Base-by-base conservation (phyloP, 2,888 invertebrate species). In the Polydrusus tereticollis region DNA sequence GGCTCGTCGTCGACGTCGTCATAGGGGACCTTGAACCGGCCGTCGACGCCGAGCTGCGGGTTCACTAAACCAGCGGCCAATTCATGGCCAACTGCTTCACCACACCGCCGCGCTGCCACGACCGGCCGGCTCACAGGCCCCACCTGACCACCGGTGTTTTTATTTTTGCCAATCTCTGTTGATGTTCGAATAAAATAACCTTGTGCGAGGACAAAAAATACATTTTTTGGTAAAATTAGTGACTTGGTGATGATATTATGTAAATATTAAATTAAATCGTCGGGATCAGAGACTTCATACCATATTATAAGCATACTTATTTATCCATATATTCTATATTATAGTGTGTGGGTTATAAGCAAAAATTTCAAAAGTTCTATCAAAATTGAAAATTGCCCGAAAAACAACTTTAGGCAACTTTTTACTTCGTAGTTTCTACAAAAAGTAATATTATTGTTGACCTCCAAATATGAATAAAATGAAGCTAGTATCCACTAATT, bases 11-110 rank as follows among this genome's bases (percentile, higher is more conserved):
- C 38, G 50, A 18, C 59, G 38, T 60, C 63, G 33, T 41, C 64
- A 55, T 36, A n/a, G 59, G 41, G 62, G 69, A 72, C 75, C 75
- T 75, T 75, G 75, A 75, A 75, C 75, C 69, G 69, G 66, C 72
- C 74, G 69, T 67, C 75, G 75, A 75, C 77, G 67, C 45, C 64
- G 57, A 74, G 73, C 76, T 73, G 72, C 75, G 76, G 77, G 81
- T 81, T 81, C 81, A 80, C 75, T 80, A 79, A 81, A 81, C 80
- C 79, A 75, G 65, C 71, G 63, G 71, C 71, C 60, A 55, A 78
- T 80, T 80, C 81, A 82, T 78, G 81, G 81, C 73, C 81, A 81
- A 80, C 81, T 16, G 52, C 71, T 29, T 55, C 16, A 29, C 29
- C 52, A 66, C 36, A n/a, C 41, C 38, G 66, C 29, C 41, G 41